A percentile compares a stretch with the other conserved stretches of the same genome.
Conservation (phyloP, 2,113 vertebrate species). For the Charadrius vociferus region DNA sequence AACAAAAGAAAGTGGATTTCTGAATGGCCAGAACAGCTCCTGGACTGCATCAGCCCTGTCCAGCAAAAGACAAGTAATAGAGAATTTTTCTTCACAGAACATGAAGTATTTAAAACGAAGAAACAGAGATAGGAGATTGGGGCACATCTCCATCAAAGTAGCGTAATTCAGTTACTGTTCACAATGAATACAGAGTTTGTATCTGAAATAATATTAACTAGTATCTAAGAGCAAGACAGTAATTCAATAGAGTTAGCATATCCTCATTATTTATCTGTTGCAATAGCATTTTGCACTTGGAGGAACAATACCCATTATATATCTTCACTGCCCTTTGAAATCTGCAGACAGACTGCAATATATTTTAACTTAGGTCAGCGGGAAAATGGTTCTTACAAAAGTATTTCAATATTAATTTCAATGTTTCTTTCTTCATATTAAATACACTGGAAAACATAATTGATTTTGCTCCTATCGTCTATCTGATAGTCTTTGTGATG, state of each 20-base stretch:
- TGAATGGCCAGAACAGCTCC: neutral
- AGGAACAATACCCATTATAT: neutral
- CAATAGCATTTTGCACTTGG: neutral
- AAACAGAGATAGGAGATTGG: neutral
- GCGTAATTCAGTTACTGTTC: neutral
- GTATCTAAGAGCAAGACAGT: neutral
- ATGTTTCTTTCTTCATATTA: neutral
- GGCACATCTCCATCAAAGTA: neutral
- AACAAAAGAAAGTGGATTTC: neutral
- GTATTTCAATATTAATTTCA: neutral
- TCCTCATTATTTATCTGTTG: neutral
- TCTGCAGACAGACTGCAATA: neutral
- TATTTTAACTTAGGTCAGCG: neutral
- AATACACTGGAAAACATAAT: neutral
- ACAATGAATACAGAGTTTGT: neutral
- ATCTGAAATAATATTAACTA: neutral
- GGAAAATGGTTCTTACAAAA: neutral
- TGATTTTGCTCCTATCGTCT: accelerated
- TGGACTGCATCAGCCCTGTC: neutral
- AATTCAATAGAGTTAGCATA: neutral
- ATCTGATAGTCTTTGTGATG: neutral
- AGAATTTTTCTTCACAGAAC: neutral
- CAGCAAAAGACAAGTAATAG: neutral
- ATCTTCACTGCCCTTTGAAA: neutral
- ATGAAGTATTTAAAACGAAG: neutral